Evolutionary conservation across 2,797 vertebrate genomes (phyloP).

Genomic region (Alcedo atthis): DNA sequence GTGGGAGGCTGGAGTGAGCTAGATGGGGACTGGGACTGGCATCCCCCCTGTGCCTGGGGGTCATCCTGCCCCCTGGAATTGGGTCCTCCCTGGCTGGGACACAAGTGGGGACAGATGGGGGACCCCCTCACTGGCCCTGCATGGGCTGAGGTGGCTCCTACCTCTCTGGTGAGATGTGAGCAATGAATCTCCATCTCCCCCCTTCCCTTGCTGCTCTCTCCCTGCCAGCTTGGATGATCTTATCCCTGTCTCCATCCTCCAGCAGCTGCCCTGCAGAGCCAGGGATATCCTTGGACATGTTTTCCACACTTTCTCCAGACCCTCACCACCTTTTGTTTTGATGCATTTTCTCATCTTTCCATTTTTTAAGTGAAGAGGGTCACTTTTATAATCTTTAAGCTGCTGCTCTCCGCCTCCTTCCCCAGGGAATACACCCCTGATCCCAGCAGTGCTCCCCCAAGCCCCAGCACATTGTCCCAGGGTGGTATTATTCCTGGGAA

Average conservation of each 20-base stretch:
- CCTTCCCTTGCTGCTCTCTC: rapidly evolving
- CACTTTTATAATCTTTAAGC: background rate
- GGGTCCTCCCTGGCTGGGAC: too few relatives aligned
- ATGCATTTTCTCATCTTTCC: background rate
- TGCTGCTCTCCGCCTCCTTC: rapidly evolving
- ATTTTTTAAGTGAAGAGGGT: background rate
- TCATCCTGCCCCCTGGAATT: rapidly evolving
- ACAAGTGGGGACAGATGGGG: rapidly evolving
- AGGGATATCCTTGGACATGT: background rate
- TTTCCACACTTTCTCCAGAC: background rate
- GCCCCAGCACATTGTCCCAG: background rate
- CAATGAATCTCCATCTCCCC: rapidly evolving
- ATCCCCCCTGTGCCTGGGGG: rapidly evolving
- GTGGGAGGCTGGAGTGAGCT: rapidly evolving
- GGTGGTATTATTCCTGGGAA: background rate
- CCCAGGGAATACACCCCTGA: background rate
- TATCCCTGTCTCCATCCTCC: background rate
- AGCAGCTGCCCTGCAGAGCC: background rate
- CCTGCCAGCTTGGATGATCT: background rate
- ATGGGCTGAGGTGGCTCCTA: rapidly evolving
- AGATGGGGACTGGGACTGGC: background rate
- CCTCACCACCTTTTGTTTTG: background rate
- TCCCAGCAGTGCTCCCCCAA: background rate
- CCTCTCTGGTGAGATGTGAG: background rate
- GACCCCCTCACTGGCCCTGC: background rate